These are phyloP conservation scores for Harlomillsia oculata DNA, from an alignment of 1,140 invertebrate genomes.

Conservation along the genomic window DNA sequence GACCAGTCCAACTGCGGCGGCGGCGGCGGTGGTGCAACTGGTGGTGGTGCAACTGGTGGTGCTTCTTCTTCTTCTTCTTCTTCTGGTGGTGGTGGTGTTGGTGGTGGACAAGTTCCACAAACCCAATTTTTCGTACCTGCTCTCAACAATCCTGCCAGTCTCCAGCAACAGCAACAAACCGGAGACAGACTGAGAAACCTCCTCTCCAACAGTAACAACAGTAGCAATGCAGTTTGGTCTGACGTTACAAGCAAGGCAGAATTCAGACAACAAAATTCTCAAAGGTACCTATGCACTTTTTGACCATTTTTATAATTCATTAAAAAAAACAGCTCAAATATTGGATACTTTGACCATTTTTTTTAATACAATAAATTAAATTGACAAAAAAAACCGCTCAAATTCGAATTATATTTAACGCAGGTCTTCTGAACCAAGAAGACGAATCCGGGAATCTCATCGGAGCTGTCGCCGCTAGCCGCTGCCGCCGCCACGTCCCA, in stretches of 20 bases:
- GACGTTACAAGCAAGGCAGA: not conserved
- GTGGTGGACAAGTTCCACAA: conserved; percentile 4
- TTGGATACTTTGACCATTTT: too few relatives aligned
- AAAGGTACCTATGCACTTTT: conserved; percentile 46
- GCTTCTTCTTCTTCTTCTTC: too few relatives aligned
- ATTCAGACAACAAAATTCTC: conserved; percentile 28
- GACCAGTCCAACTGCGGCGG: too few relatives aligned
- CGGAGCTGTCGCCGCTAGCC: conserved; percentile 30
- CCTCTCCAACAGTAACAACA: conserved; percentile 45
- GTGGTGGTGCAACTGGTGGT: too few relatives aligned
- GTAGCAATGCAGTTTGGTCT: too few relatives aligned
- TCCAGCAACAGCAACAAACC: not conserved
- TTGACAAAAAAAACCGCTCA: not conserved
- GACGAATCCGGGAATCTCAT: conserved; percentile 73
- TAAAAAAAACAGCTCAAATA: too few relatives aligned
- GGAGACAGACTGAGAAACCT: conserved; percentile 53
- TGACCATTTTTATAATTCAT: not conserved
- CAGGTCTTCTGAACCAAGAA: conserved; percentile 66
- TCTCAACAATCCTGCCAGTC: conserved; percentile 11
- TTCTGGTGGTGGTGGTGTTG: too few relatives aligned
- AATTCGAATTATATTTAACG: conserved; percentile 45
- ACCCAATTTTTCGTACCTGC: conserved; percentile 9
- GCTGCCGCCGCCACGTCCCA: too few relatives aligned
- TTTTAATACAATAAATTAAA: not conserved
- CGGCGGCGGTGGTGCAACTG: too few relatives aligned